phyloP scores from a whole-genome alignment of 2,888 invertebrate species.

The Neoaliturus tenellus region DNA sequence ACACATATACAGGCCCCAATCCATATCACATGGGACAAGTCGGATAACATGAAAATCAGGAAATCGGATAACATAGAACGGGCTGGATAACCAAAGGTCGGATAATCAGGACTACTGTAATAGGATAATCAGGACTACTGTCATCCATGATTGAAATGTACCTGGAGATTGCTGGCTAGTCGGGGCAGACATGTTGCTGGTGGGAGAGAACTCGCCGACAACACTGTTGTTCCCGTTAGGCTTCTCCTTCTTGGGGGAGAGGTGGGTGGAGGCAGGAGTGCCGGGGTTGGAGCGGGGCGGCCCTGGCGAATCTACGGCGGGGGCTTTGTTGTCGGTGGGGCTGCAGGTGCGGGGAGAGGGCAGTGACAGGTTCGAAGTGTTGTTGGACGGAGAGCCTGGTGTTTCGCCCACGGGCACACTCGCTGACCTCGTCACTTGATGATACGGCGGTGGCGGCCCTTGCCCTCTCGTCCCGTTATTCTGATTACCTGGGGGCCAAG shows the following conservation, averaged over 20 bases:
- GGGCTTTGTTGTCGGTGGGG: slow-evolving; percentile 75
- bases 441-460: slow-evolving; percentile 88
- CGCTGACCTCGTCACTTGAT: slow-evolving; percentile 83
- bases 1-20: no score
- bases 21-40: no score
- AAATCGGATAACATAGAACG: no score
- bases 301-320: slow-evolving; percentile 76
- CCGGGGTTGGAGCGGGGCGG: slow-evolving; percentile 78
- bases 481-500: no score
- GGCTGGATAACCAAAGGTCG: no score
- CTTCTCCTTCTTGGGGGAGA: slow-evolving; percentile 76
- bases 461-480: slow-evolving; percentile 73
- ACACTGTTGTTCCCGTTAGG: slow-evolving; percentile 69
- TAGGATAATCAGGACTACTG: no score
- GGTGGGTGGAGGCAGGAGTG: slow-evolving; percentile 81
- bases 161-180: slow-evolving; percentile 73
- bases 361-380: slow-evolving; percentile 81
- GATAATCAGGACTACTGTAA: no score
- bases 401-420: slow-evolving; percentile 83
- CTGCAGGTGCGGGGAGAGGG: slow-evolving; percentile 85
- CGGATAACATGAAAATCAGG: no score
- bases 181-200: slow-evolving; percentile 68
- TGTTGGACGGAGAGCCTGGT: slow-evolving; percentile 82
- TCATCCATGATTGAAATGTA: slow-evolving; percentile 66
- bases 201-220: slow-evolving; percentile 69